Conservation (phyloP, 2,797 vertebrate species). For the Notoglanidium macrostoma region DNA sequence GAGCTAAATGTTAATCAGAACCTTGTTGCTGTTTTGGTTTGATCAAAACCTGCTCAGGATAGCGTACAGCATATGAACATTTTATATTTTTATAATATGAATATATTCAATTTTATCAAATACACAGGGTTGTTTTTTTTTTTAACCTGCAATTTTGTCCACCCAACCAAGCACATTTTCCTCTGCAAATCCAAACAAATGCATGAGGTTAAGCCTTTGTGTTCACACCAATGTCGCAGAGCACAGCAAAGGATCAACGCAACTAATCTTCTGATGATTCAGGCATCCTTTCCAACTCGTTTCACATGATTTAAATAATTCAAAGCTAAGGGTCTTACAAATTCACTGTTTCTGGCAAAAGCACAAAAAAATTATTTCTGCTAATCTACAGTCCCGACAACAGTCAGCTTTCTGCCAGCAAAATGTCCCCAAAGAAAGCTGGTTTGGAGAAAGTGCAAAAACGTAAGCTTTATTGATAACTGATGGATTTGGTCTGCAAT, state of each 20-base stretch:
- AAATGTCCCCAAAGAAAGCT: not conserved
- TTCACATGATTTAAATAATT: constrained; percentile 45
- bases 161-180: not conserved
- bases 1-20: not conserved
- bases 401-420: not conserved
- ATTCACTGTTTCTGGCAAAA: constrained; percentile 28
- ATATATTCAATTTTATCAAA: not conserved
- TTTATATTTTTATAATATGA: not conserved
- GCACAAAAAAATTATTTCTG: constrained; percentile 33
- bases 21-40: not conserved
- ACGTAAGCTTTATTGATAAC: constrained; percentile 37
- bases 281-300: constrained; percentile 37
- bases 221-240: constrained; percentile 37
- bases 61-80: not conserved
- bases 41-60: not conserved
- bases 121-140: not conserved
- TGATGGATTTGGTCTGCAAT: constrained; percentile 27
- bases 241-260: constrained; percentile 40
- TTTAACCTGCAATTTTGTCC: not conserved
- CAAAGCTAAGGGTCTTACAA: constrained; percentile 35
- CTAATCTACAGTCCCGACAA: constrained; percentile 41
- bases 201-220: constrained; percentile 30
- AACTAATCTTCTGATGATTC: constrained; percentile 48
- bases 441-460: constrained; percentile 27
- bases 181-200: not conserved